These are phyloP conservation scores for Cephalopterus ornatus DNA, from an alignment of 2,113 vertebrate species.

Conservation along the genomic window DNA sequence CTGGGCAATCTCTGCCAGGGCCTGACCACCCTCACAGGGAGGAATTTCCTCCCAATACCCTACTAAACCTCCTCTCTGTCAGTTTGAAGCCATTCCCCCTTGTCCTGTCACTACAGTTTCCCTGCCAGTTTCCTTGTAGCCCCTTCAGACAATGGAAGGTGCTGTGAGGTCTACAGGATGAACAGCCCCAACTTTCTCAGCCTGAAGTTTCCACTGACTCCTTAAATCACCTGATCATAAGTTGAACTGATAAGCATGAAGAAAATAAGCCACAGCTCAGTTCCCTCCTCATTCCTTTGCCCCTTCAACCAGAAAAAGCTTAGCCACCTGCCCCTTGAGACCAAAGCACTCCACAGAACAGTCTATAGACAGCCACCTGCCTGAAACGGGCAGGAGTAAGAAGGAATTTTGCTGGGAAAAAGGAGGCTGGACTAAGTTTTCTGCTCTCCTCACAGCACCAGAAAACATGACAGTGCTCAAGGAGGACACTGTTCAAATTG, in stretches of 20 bases:
- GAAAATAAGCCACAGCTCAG: neutral
- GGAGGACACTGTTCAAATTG: neutral
- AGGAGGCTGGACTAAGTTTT: neutral
- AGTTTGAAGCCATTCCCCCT: accelerated
- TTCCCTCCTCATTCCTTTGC: neutral
- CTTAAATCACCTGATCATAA: neutral
- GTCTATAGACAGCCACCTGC: neutral
- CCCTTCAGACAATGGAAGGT: neutral
- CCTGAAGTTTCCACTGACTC: neutral
- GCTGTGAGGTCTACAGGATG: neutral
- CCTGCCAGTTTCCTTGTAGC: neutral
- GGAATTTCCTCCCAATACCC: neutral
- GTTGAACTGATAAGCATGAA: neutral
- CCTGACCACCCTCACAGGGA: neutral
- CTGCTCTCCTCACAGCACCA: neutral
- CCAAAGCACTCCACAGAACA: neutral
- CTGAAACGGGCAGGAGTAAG: neutral
- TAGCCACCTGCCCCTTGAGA: neutral
- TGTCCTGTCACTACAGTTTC: neutral
- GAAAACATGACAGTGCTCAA: neutral
- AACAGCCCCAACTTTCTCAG: neutral
- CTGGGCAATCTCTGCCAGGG: neutral
- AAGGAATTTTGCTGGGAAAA: neutral
- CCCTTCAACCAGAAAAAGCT: neutral
- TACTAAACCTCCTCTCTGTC: neutral